Evolutionary conservation across 1,140 invertebrate genomes (phyloP).

Genomic region (Colletes gigas): DNA sequence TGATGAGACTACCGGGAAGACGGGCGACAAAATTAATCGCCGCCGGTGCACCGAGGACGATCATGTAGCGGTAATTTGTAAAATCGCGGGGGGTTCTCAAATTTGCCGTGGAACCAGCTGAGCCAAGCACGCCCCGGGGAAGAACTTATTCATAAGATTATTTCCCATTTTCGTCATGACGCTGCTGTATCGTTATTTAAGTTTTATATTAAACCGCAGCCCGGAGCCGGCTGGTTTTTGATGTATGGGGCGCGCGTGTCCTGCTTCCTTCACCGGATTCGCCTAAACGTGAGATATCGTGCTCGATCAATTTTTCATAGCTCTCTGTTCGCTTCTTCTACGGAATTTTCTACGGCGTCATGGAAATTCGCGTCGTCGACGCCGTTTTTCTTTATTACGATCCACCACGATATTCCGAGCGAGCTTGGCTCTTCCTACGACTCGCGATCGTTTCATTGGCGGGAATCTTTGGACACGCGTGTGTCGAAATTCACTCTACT

Average conservation of each 20-base stretch:
- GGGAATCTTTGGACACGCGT: background rate
- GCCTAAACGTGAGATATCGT: conserved; percentile 81
- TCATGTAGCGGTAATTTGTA: conserved; percentile 49
- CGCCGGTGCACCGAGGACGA: background rate
- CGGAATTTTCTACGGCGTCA: conserved; percentile 24
- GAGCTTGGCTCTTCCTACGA: background rate
- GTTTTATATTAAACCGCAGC: conserved; percentile 80
- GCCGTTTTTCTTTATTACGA: conserved; percentile 36
- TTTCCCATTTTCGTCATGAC: conserved; percentile 78
- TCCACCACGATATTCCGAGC: background rate
- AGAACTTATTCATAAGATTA: conserved; percentile 76
- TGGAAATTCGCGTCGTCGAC: conserved; percentile 18
- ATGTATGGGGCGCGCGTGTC: conserved; percentile 80
- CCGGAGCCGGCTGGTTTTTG: conserved; percentile 71
- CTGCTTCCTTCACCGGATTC: conserved; percentile 73
- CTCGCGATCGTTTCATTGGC: background rate
- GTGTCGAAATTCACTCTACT: background rate
- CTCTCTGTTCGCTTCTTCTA: conserved; percentile 38
- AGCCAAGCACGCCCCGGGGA: conserved; percentile 49
- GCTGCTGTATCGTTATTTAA: conserved; percentile 80
- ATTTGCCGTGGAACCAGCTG: conserved; percentile 18
- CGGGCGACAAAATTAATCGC: conserved; percentile 4
- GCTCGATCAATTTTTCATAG: conserved; percentile 81
- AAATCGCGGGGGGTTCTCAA: conserved; percentile 27
- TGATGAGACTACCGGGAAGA: background rate